Conservation (phyloP, 1,140 invertebrate genomes). For the Prorops nasuta region DNA sequence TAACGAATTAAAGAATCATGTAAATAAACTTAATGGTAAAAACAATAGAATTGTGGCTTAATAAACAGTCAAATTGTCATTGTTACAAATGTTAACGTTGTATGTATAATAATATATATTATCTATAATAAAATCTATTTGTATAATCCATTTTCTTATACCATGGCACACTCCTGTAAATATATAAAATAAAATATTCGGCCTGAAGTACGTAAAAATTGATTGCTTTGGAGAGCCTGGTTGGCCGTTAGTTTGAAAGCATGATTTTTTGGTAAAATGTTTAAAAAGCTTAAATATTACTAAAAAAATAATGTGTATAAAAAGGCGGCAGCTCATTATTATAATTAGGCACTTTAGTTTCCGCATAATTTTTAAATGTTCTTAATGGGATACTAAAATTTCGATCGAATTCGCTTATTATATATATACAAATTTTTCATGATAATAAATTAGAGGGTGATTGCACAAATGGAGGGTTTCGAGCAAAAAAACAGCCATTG, state of each 20-base stretch:
- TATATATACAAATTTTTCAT: too few species aligned
- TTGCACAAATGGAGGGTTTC: too few species aligned
- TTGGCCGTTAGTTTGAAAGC: constrained; percentile 38
- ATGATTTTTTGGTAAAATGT: constrained; percentile 33
- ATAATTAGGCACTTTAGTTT: constrained; percentile 25
- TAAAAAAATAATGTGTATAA: constrained; percentile 14
- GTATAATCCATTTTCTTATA: constrained; percentile 21
- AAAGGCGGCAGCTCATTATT: constrained; percentile 25
- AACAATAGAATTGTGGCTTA: constrained; percentile 20
- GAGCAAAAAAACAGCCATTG: too few species aligned
- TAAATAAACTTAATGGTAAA: constrained; percentile 28
- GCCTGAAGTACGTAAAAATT: constrained; percentile 8
- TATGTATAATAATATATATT: constrained; percentile 11
- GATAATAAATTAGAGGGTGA: too few species aligned
- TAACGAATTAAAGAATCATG: constrained; percentile 6
- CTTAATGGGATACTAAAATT: too few species aligned
- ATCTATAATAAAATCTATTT: constrained; percentile 18
- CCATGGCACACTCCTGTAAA: constrained; percentile 14
- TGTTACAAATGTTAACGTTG: constrained; percentile 29
- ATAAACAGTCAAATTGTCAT: constrained; percentile 1
- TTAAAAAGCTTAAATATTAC: constrained; percentile 13
- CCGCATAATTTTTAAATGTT: not conserved
- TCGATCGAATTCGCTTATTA: too few species aligned
- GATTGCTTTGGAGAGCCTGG: constrained; percentile 12
- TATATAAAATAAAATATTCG: constrained; percentile 29